Conservation (phyloP, 2,797 vertebrate species). For the Rhodeus uyekii region DNA sequence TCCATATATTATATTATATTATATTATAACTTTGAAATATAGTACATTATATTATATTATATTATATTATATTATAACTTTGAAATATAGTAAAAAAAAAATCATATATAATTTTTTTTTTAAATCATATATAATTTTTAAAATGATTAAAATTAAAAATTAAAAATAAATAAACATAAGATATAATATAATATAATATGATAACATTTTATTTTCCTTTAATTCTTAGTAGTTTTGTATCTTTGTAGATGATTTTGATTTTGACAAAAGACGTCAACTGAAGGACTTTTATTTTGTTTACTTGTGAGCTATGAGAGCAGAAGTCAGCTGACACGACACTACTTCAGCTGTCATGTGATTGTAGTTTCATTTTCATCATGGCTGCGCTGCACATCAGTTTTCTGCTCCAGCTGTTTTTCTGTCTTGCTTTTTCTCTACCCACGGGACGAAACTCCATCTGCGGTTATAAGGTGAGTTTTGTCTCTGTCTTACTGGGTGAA, state of each 20-base stretch:
- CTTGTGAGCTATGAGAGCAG: accelerated
- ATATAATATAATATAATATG: neutral
- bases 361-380: slow-evolving; percentile 9
- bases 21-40: too few species aligned
- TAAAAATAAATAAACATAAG: too few species aligned
- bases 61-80: neutral
- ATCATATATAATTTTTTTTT: too few species aligned
- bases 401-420: neutral
- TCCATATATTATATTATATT: too few species aligned
- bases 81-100: too few species aligned
- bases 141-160: too few species aligned
- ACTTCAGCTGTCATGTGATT: slow-evolving; percentile 1
- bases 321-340: slow-evolving; percentile 1
- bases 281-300: slow-evolving; percentile 33
- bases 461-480: slow-evolving; percentile 31
- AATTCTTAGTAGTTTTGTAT: neutral
- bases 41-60: neutral
- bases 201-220: too few species aligned
- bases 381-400: neutral
- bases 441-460: slow-evolving; percentile 22
- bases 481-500: neutral
- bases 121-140: too few species aligned
- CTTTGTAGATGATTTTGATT: neutral
- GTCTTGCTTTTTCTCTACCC: neutral
- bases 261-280: neutral